Percentiles rank a stretch among this genome's conserved stretches.
Evolutionary conservation across 1,140 invertebrate species (phyloP).

Genomic region (Zaprionus tsacasi): DNA sequence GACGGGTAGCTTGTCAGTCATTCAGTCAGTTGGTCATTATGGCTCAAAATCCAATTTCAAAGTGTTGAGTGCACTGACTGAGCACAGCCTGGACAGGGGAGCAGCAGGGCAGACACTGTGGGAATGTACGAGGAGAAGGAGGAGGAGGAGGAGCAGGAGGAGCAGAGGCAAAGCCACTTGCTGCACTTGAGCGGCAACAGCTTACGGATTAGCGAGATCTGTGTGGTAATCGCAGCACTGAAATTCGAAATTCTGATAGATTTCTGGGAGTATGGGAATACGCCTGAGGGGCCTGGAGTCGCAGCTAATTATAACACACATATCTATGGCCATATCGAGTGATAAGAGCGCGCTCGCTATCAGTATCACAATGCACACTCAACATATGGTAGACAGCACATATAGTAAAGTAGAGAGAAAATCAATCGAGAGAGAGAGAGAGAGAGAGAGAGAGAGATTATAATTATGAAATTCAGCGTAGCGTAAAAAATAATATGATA

Average conservation of each 20-base stretch:
- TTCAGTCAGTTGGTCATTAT: constrained; percentile 59
- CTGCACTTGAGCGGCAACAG: constrained; percentile 13
- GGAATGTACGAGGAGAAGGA: too few relatives aligned
- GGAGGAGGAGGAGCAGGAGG: too few relatives aligned
- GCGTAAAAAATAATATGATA: constrained; percentile 14
- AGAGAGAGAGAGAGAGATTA: background rate
- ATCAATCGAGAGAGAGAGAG: background rate
- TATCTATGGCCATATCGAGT: constrained; percentile 4
- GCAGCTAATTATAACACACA: constrained; percentile 39
- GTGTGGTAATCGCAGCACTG: background rate
- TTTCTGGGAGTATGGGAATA: background rate
- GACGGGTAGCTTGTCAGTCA: constrained; percentile 41
- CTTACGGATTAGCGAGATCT: constrained; percentile 30
- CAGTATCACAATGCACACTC: constrained; percentile 16
- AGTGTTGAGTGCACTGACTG: constrained; percentile 52
- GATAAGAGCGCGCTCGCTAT: constrained; percentile 34
- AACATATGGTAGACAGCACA: constrained; percentile 57
- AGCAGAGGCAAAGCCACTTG: background rate
- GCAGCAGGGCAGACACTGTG: background rate
- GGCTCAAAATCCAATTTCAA: constrained; percentile 68
- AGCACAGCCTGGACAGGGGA: constrained; percentile 28
- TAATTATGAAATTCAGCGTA: constrained; percentile 51
- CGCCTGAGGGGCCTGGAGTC: background rate
- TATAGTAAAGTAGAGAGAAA: constrained; percentile 32
- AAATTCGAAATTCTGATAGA: background rate